A percentile compares a stretch with the other conserved stretches of the same genome.
Conservation (phyloP, 2,888 invertebrate species). For the Dasysyrphus albostriatus region DNA sequence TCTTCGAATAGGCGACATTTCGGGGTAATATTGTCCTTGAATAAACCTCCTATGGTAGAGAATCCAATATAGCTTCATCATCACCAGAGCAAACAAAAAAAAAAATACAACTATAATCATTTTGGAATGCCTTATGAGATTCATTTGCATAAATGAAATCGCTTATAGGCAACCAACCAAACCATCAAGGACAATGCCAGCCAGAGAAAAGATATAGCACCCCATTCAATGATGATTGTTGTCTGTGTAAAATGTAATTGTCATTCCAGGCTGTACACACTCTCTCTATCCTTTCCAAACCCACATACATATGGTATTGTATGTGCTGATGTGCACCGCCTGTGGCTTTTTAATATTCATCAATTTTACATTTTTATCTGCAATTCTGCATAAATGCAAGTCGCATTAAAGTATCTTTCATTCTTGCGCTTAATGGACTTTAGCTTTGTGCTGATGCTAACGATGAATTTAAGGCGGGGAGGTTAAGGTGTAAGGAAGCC, state of each 20-base stretch:
- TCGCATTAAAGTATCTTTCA: conserved; percentile 35
- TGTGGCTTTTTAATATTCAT: conserved; percentile 23
- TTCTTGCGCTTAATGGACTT: conserved; percentile 21
- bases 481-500: not conserved
- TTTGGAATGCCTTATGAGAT: conserved; percentile 41
- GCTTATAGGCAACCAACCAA: conserved; percentile 6
- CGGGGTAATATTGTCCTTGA: conserved; percentile 13
- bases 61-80: conserved; percentile 21
- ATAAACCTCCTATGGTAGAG: not conserved
- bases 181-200: conserved; percentile 46
- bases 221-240: conserved; percentile 18
- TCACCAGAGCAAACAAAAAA: not conserved
- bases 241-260: conserved; percentile 31
- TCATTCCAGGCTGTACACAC: conserved; percentile 8
- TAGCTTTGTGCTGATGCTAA: not conserved
- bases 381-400: conserved; percentile 30
- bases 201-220: not conserved
- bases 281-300: not conserved
- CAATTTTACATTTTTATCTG: conserved; percentile 56
- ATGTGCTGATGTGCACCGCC: not conserved
- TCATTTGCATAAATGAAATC: conserved; percentile 67
- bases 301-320: not conserved
- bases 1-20: not conserved
- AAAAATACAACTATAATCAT: conserved; percentile 20
- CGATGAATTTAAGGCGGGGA: not conserved